These are phyloP conservation scores for Gyrodactylus bullatarudis DNA, from an alignment of 1,140 invertebrate genomes.

Conservation along the genomic window DNA sequence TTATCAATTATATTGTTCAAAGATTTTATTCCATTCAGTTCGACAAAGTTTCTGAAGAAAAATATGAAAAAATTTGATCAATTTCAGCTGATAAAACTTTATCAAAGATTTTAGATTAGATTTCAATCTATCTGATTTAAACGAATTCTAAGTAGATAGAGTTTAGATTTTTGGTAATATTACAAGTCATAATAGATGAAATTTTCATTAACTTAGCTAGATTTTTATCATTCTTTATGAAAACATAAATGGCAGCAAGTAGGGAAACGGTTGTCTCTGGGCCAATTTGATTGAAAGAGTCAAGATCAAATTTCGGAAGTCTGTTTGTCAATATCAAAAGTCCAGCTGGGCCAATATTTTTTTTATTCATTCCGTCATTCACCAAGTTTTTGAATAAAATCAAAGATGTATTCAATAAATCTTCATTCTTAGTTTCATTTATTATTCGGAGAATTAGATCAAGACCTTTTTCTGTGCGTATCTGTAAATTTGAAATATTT, in stretches of 20 bases:
- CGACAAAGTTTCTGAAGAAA: background rate
- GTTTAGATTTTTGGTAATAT: background rate
- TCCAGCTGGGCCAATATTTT: background rate
- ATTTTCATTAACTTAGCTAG: background rate
- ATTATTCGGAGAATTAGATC: background rate
- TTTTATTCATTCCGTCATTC: background rate
- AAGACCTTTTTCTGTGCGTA: background rate
- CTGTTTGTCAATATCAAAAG: background rate
- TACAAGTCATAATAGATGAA: background rate
- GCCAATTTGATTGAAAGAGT: background rate
- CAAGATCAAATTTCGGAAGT: background rate
- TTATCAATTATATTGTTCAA: background rate
- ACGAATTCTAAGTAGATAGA: no score
- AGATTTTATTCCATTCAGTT: background rate
- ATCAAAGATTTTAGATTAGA: no score
- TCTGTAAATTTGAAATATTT: background rate
- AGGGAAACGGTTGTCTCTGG: background rate
- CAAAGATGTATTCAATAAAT: background rate
- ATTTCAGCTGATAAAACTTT: no score
- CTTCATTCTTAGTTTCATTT: background rate
- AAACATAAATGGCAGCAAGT: background rate
- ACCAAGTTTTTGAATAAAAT: background rate
- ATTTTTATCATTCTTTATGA: background rate
- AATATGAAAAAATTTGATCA: no score
- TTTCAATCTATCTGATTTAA: no score